Conservation (phyloP, 2,113 vertebrate genomes). For the Xenus cinereus region DNA sequence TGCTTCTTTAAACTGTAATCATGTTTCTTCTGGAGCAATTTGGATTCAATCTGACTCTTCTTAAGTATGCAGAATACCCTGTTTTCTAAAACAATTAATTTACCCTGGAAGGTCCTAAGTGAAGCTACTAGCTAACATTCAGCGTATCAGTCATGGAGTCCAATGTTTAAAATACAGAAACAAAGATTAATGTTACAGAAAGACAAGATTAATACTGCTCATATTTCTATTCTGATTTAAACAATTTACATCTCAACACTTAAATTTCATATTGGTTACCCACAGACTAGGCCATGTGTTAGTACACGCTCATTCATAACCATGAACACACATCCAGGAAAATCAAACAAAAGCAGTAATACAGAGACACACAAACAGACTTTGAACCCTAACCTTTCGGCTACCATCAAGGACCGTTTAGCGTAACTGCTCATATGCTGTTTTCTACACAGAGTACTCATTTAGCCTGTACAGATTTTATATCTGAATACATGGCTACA, state of each 20-base stretch:
- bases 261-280: background rate
- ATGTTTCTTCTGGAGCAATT: background rate
- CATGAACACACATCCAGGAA: background rate
- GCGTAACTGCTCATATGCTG: background rate
- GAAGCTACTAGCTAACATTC: background rate
- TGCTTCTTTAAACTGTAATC: background rate
- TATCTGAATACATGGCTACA: background rate
- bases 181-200: no score
- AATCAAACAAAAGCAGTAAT: background rate
- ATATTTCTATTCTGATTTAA: background rate
- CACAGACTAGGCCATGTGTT: background rate
- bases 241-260: background rate
- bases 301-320: background rate
- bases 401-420: background rate
- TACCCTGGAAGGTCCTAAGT: background rate
- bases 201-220: background rate
- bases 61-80: background rate
- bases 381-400: background rate
- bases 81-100: slow-evolving; percentile 6
- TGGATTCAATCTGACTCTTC: background rate
- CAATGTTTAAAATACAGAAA: background rate
- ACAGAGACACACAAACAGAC: background rate
- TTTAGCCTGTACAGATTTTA: background rate
- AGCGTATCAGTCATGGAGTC: background rate
- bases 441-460: background rate